phyloP scores from a whole-genome alignment of 2,888 invertebrate species.

The Stratiomys singularior region DNA sequence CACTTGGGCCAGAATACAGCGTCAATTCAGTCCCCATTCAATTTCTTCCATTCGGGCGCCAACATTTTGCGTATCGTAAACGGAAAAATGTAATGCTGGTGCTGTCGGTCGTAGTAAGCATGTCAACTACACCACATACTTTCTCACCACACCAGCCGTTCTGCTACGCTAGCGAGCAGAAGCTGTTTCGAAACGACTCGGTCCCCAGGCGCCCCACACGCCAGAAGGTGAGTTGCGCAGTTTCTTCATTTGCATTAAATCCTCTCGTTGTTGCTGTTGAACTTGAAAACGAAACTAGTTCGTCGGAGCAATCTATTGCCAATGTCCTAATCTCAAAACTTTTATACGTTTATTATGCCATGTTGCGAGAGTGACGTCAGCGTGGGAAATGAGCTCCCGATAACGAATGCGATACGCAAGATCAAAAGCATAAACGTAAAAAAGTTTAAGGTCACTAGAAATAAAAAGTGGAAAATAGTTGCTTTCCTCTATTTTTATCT shows the following conservation, averaged over 20 bases:
- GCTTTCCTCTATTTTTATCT: too few relatives aligned
- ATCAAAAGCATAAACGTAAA: too few relatives aligned
- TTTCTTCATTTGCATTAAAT: constrained; percentile 26
- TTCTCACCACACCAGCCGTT: neutral
- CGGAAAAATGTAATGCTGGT: constrained; percentile 21
- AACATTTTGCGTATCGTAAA: neutral
- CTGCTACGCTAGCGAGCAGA: neutral
- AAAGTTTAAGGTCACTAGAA: too few relatives aligned
- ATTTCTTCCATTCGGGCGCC: neutral
- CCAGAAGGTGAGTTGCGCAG: constrained; percentile 36
- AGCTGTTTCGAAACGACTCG: neutral
- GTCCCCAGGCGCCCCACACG: neutral
- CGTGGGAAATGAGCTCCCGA: neutral
- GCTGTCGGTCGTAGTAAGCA: constrained; percentile 26
- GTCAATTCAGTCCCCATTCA: neutral
- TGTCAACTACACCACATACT: constrained; percentile 2
- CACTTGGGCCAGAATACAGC: neutral
- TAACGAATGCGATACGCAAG: too few relatives aligned
- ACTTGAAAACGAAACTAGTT: constrained; percentile 20
- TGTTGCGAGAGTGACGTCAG: neutral
- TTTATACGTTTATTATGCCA: neutral
- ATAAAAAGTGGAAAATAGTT: too few relatives aligned
- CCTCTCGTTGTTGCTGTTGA: constrained; percentile 4
- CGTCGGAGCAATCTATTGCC: neutral
- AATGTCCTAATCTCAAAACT: neutral